Evolutionary conservation across 1,140 invertebrate genomes (phyloP), one percentile per base, ranked within the genome.

Genomic region (Drosophila nebulosa): DNA sequence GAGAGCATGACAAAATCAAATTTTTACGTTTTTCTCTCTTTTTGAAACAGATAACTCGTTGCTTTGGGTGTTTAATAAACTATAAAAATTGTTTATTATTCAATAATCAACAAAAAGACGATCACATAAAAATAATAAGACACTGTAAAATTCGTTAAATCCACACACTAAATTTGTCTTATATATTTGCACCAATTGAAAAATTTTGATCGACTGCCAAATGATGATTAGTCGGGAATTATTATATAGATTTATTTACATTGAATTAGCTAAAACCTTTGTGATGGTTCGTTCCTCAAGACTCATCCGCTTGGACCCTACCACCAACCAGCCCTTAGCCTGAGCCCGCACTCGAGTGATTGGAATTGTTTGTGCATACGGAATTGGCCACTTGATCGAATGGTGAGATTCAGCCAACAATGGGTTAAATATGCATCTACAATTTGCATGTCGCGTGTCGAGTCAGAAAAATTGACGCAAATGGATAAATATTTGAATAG

Each of bases 1-100:
- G 21, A 50, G 39, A 62, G 27, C 81, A 64, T 84, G 68, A 69
- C 57, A 64, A 84, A 84, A 77, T 74, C 63, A 74, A 74, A 14
- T 26, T 46, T 12, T 3, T 46, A n/a, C 18, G 18, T 26, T 26
- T 10, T 16, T 10, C 12, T 30, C 39, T 32, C 30, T 10, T 32
- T 24, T 10, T 12, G 1, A 46, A 21, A 46, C 10, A 7, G 16
- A 21, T n/a, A 46, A 18, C 39, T 21, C 18, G 18, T 10, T 21
- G 2, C 3, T 2, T 10, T 2, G 10, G 30, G 10, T 10, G 10
- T 32, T 3, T 3, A 10, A 21, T 46, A 9, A 46, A 9, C 10
- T 46, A 3, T 42, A 42, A 1, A 42, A 42, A 2, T 55, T 16
- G n/a, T 22, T 55, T 30, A 30, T 55, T 30, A 30, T 10, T 32